Percentiles rank a stretch among this genome's conserved stretches.
These are phyloP conservation scores for Aramus guarauna DNA, from an alignment of 2,113 vertebrate genomes.

Conservation along the genomic window DNA sequence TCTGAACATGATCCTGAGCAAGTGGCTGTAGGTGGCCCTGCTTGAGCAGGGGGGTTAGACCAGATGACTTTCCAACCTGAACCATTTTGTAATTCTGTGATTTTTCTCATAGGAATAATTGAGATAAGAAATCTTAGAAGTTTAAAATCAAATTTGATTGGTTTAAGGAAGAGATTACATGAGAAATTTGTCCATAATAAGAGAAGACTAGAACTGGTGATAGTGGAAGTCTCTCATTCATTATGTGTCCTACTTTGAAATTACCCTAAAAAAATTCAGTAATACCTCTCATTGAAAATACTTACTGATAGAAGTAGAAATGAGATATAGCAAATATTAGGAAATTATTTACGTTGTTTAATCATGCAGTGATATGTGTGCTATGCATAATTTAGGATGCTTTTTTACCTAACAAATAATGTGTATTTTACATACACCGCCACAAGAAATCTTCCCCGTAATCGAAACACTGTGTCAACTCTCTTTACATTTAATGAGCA, in stretches of 20 bases:
- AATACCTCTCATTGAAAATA: not conserved
- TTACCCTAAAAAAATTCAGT: not conserved
- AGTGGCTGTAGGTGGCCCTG: not conserved
- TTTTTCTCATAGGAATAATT: not conserved
- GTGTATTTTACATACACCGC: not conserved
- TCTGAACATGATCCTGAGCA: not conserved
- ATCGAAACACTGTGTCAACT: not conserved
- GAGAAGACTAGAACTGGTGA: not conserved
- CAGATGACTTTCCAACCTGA: not conserved
- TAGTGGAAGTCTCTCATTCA: not conserved
- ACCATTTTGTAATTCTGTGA: not conserved
- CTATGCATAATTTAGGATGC: not conserved
- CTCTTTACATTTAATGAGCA: not conserved
- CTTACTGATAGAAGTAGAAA: not conserved
- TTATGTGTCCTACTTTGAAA: not conserved
- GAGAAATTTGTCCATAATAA: not conserved
- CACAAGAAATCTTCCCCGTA: not conserved
- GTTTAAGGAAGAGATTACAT: not conserved
- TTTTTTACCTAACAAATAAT: slow-evolving; percentile 6
- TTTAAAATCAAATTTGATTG: not conserved
- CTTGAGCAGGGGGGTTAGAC: not conserved
- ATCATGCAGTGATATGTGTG: not conserved
- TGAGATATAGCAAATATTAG: not conserved
- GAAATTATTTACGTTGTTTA: slow-evolving; percentile 15
- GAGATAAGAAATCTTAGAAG: not conserved